These are phyloP conservation scores for Dolichomitus sp. DNA, from an alignment of 2,888 invertebrate species.

Conservation along the genomic window DNA sequence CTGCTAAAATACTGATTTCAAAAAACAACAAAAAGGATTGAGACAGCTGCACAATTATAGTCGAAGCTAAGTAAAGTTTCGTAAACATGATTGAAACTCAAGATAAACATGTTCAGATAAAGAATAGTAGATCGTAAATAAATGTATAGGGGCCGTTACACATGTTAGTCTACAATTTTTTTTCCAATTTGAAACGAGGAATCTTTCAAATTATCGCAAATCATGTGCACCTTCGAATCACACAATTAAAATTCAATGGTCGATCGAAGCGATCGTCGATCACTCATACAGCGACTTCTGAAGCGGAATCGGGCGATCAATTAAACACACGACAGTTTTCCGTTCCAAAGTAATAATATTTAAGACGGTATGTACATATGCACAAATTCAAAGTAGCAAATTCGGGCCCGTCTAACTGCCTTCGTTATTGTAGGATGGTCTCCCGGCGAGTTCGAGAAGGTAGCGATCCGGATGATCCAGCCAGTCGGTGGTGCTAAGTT, in stretches of 20 bases:
- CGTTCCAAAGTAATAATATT: slow-evolving; percentile 54
- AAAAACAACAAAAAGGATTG: no score
- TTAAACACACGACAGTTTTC: not conserved
- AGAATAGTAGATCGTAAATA: no score
- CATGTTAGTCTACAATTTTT: not conserved
- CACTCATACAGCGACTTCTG: not conserved
- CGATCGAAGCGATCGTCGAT: not conserved
- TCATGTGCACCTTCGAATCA: not conserved
- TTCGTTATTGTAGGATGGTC: slow-evolving; percentile 92
- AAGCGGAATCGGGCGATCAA: not conserved
- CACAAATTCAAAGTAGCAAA: slow-evolving; percentile 64
- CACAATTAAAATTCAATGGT: not conserved
- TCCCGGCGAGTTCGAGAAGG: slow-evolving; percentile 94
- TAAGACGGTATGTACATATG: slow-evolving; percentile 69
- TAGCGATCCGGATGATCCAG: slow-evolving; percentile 98
- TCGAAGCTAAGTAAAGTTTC: no score
- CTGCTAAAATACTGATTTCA: no score
- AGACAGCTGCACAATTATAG: no score
- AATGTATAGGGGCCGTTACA: no score
- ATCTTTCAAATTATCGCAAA: not conserved
- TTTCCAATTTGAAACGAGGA: not conserved
- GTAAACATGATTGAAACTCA: no score
- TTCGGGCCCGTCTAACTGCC: slow-evolving; percentile 83
- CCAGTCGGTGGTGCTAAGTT: slow-evolving; percentile 96
- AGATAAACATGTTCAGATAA: no score